Base-by-base conservation (phyloP, 2,113 vertebrate species). In the Caranx ignobilis region DNA sequence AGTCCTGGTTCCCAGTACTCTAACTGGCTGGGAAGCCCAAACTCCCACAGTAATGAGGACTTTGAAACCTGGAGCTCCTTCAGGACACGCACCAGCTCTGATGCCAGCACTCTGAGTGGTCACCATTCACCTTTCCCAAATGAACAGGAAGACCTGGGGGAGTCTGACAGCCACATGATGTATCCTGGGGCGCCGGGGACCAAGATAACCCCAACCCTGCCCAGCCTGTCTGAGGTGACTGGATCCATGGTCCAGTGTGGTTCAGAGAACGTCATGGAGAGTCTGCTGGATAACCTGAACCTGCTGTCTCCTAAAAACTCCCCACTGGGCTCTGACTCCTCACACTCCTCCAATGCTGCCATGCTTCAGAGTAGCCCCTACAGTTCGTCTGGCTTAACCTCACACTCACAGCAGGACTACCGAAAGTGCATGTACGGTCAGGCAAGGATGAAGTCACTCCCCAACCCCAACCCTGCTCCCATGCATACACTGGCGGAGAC, bases 21-120 rank as follows among this genome's bases (percentile, higher is more conserved):
- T 0, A 97, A 97, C 71, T 99, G 98, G 98, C 96, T 97, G 10
- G 97, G 97, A 7, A 99, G 98, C 77, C 97, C 98, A 11, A 97
- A 95, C 90, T 97, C 97, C 45, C 98, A 98, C 91, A 98, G 97
- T 83, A 99, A 97, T 0, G 97, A 99, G 9, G 98, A 98, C 92
- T 97, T 98, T 57, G 98, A 99, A 73, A 92, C 95, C 87, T 99
- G 98, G 98, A 96, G 94, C 86, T 95, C 96, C 2, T 99, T 99
- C 88, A 95, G 97, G 76, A 96, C 97, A 0, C 95, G 98, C 43
- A 96, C 97, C 56, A 97, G 97, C 94, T 99, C 98, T 5, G 98
- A 99, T 0, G 97, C 98, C 74, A 99, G 98, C 79, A 98, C 97
- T 0, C 94, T 98, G 52, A 99, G 97, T 0, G 97, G 97, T 63